Conservation (phyloP, 2,113 vertebrate species). For the Albula goreensis region DNA sequence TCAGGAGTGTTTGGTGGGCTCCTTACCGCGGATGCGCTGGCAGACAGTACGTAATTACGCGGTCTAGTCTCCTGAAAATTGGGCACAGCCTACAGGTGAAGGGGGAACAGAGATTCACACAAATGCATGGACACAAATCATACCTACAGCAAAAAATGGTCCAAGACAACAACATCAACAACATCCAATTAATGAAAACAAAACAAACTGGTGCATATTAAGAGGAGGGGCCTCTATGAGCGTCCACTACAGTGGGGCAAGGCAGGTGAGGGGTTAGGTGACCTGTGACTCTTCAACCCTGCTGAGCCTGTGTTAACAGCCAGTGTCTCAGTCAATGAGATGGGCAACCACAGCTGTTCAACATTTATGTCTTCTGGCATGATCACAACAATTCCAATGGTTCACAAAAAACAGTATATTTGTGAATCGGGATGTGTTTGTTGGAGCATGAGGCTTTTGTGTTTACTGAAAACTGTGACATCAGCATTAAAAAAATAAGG, state of each 20-base stretch:
- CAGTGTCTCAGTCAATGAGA: background rate
- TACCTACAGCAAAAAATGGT: constrained; percentile 2
- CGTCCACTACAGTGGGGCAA: background rate
- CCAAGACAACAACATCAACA: background rate
- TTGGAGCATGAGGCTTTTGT: background rate
- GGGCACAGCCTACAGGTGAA: constrained; percentile 78
- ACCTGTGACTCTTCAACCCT: background rate
- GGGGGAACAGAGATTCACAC: constrained; percentile 66
- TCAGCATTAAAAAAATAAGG: no score
- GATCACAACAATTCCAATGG: background rate
- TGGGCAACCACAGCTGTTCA: background rate
- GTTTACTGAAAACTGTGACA: background rate
- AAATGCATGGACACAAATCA: constrained; percentile 14
- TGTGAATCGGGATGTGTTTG: background rate
- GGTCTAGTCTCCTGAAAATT: constrained; percentile 97
- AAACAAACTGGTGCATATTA: background rate
- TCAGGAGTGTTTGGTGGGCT: constrained; percentile 2
- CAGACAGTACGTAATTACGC: constrained; percentile 95
- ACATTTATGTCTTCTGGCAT: background rate
- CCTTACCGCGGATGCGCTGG: constrained; percentile 95
- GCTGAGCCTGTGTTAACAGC: background rate
- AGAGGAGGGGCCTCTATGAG: background rate
- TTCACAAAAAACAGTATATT: background rate
- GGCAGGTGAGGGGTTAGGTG: background rate
- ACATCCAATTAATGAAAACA: no score